Evolutionary conservation across 2,888 invertebrate genomes (phyloP).

Genomic region (Mesorhabditis belari): DNA sequence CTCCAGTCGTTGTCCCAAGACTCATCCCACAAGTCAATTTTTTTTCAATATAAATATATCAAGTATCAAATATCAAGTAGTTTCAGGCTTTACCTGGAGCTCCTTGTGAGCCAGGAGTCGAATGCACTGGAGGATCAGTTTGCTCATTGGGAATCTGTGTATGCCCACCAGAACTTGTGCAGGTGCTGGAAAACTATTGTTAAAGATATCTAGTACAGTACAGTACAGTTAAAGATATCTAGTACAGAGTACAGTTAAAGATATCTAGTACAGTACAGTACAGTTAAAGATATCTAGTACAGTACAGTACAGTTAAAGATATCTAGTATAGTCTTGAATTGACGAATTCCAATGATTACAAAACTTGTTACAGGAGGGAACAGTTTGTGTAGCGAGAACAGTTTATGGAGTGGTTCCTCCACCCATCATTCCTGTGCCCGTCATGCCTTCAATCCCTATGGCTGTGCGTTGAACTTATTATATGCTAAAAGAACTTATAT

Average conservation of each 20-base stretch:
- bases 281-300: too few relatives aligned
- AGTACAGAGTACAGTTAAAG: too few relatives aligned
- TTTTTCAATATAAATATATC: conserved; percentile 1
- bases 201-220: too few relatives aligned
- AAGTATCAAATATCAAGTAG: neutral
- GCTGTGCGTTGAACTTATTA: conserved; percentile 20
- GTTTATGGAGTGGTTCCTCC: conserved; percentile 48
- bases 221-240: too few relatives aligned
- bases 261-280: too few relatives aligned
- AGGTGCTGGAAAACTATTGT: neutral
- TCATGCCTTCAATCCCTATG: conserved; percentile 21
- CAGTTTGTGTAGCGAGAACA: conserved; percentile 50
- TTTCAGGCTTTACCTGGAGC: conserved; percentile 38
- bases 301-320: too few relatives aligned
- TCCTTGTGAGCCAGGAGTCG: conserved; percentile 51
- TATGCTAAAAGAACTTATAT: too few relatives aligned
- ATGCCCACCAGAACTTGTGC: conserved; percentile 50
- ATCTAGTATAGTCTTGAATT: too few relatives aligned
- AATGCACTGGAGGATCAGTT: conserved; percentile 52
- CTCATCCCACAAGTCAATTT: conserved; percentile 40
- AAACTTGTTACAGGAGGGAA: conserved; percentile 40
- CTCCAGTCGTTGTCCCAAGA: conserved; percentile 45
- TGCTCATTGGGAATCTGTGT: conserved; percentile 51
- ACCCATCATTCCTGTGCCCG: conserved; percentile 20
- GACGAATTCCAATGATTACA: neutral